phyloP scores from a whole-genome alignment of 2,888 invertebrate species.

The Ophion costatus region DNA sequence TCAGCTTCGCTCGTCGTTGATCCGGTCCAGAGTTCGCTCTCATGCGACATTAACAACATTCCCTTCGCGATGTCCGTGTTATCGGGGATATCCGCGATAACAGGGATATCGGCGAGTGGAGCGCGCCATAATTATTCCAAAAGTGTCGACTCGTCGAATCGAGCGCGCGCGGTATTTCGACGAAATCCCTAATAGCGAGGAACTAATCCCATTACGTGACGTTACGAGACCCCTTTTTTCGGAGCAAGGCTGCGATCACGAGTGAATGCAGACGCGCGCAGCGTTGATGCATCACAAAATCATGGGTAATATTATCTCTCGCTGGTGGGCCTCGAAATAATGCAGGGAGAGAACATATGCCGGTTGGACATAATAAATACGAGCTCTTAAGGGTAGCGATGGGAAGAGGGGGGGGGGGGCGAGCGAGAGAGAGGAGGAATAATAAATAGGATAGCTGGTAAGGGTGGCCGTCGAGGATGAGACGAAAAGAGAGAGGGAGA shows the following conservation, averaged over 20 bases:
- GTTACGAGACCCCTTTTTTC: slow-evolving; percentile 42
- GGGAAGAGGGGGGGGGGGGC: background rate
- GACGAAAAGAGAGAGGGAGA: background rate
- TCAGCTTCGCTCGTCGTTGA: background rate
- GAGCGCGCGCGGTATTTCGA: background rate
- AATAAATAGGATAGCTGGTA: slow-evolving; percentile 11
- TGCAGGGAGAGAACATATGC: slow-evolving; percentile 68
- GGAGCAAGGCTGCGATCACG: slow-evolving; percentile 10
- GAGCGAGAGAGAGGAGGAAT: slow-evolving; percentile 1
- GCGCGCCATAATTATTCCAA: slow-evolving; percentile 14
- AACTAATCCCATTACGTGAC: slow-evolving; percentile 65
- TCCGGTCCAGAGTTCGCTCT: background rate
- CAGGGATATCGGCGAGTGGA: background rate
- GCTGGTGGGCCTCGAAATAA: slow-evolving; percentile 69
- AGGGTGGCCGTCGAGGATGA: slow-evolving; percentile 6
- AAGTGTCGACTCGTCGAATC: slow-evolving; percentile 16
- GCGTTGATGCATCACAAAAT: slow-evolving; percentile 77
- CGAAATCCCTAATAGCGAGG: slow-evolving; percentile 14
- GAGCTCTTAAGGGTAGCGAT: slow-evolving; percentile 47
- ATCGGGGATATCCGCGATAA: background rate
- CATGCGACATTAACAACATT: background rate
- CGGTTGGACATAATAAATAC: slow-evolving; percentile 69
- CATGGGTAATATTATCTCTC: slow-evolving; percentile 79
- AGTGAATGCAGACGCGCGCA: slow-evolving; percentile 16
- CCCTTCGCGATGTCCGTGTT: background rate